Evolutionary conservation across 2,888 invertebrate genomes (phyloP), one percentile per base, ranked within the genome.

Genomic region (Eupithecia subumbrata): DNA sequence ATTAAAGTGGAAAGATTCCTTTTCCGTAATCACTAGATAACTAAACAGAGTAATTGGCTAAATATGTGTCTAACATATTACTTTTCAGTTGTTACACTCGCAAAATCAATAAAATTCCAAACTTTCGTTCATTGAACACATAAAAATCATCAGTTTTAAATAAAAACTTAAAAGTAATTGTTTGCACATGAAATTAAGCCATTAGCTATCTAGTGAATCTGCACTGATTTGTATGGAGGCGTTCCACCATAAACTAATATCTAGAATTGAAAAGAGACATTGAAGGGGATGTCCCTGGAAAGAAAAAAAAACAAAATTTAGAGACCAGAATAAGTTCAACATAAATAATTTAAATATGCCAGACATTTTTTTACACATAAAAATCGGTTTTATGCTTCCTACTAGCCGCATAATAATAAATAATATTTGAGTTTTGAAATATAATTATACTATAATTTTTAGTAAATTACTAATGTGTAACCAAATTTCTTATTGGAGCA

Each of bases 221-320:
- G 60, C 60, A 14, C 25, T 7, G 22, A 56, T 60, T 60, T 60
- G 25, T 60, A 60, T 60, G 60, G 60, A 60, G 60, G 60, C 25
- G 60, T 60, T 60, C 60, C 60, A 60, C 14, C 25, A 60, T 72
- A 43, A 72, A 72, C 34, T 69, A 74, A 63, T 48, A 68, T 45
- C 71, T 77, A 77, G 67, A 74, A 76, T 25, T 68, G 68, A 68
- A 67, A 60, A 74, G 77, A 77, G 63, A 73, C 75, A 77, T 73
- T 77, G 77, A 77, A 75, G 72, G 77, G 77, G 34, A 68, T 75
- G 69, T 77, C 77, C 77, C 77, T 77, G 77, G 64, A 77, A 77
- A 77, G 71, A 75, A 71, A 77, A 73, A 30, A 77, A 73, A 75
- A 71, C 48, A 75, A 34, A 66, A 25, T 34, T 75, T 75, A 69